Evolutionary conservation across 2,888 invertebrate species (phyloP), one percentile per base, ranked within the genome.

Genomic region (Drepanosiphum platanoidis): DNA sequence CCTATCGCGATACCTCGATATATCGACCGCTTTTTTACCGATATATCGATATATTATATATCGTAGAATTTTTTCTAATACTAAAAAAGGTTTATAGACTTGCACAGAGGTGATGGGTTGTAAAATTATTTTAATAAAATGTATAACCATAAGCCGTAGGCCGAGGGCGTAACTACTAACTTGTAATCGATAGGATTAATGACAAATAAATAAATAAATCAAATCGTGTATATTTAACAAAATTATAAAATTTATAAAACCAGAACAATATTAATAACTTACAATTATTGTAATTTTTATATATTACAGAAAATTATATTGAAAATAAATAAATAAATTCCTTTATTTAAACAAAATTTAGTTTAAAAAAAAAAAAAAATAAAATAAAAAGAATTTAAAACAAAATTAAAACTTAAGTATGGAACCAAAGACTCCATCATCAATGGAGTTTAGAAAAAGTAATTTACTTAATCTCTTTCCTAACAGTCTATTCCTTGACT

Each of bases 381-480:
- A n/a, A n/a, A n/a, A n/a, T n/a, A n/a, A n/a, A n/a, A n/a, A n/a
- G n/a, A n/a, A n/a, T n/a, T n/a, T 70, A 4, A 13, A 70, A 70
- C 11, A 70, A 70, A 39, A 9, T 39, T 39, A 27, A 71, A 4
- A 71, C 15, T 71, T 39, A 42, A 71, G 71, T 71, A 13, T 71
- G 36, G 13, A 71, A 71, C 74, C 74, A 74, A 46, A 74, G 32
- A 74, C 32, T n/a, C n/a, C 52, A 52, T 74, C 74, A 74, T 52
- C 52, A 34, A 74, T 52, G 34, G 52, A 46, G 32, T 74, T 74
- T 52, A 52, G 52, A 74, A 74, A 74, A 52, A 74, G 52, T 74
- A 74, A 74, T 52, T 46, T 74, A 52, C 74, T 74, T 32, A 74
- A 74, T 52, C 74, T 74, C 27, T 74, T 74, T 52, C 74, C 46